Conservation (phyloP, 2,113 vertebrate genomes). For the Triplophysa tibetana region DNA sequence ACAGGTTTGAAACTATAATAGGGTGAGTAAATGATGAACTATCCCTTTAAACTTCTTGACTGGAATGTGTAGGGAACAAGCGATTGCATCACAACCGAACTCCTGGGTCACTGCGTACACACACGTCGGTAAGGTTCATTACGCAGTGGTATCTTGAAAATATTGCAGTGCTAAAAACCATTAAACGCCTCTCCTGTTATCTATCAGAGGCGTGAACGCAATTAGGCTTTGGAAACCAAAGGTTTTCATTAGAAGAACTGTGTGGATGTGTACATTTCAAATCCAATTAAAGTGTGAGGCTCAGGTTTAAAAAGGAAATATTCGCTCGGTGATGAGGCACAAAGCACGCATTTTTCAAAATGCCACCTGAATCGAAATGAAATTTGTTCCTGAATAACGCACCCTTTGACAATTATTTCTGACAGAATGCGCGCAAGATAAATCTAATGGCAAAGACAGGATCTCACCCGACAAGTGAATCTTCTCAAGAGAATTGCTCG, state of each 20-base stretch:
- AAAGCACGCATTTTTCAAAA: background rate
- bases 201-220: slow-evolving; percentile 1
- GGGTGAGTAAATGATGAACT: too few species aligned
- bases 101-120: background rate
- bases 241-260: slow-evolving; percentile 1
- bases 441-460: background rate
- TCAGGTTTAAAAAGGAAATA: background rate
- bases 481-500: background rate
- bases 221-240: background rate
- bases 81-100: background rate
- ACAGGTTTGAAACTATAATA: too few species aligned
- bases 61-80: background rate
- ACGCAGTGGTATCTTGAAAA: background rate
- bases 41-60: background rate
- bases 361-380: background rate
- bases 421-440: background rate
- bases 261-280: slow-evolving; percentile 3
- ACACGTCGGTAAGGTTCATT: background rate
- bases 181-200: background rate
- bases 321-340: background rate
- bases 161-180: background rate
- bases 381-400: background rate
- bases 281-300: slow-evolving; percentile 14
- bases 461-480: background rate
- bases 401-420: background rate